phyloP scores from a whole-genome alignment of 2,797 vertebrate genomes.

The Meriones psammophilus region DNA sequence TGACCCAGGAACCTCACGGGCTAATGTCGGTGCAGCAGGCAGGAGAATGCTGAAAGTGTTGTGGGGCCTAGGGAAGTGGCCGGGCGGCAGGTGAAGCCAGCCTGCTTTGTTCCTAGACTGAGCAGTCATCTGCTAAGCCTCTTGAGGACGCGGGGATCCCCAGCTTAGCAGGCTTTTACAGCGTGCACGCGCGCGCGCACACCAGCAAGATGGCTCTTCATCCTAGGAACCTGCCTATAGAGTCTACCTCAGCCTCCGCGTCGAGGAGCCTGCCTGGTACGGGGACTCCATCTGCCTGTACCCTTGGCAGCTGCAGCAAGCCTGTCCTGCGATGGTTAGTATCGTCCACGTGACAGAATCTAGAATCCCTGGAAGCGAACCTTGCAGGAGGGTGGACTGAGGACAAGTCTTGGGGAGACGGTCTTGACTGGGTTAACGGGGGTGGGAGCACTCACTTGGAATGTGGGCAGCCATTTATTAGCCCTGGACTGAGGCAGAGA shows the following conservation, averaged over 20 bases:
- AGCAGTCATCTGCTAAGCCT: not conserved
- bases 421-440: not conserved
- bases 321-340: not conserved
- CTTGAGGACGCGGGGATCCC: not conserved
- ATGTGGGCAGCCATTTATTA: not conserved
- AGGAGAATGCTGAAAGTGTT: not conserved
- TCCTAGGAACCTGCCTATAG: not conserved
- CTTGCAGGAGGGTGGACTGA: not conserved
- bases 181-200: too few relatives aligned
- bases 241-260: not conserved
- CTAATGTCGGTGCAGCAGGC: not conserved
- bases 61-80: not conserved
- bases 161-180: not conserved
- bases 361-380: not conserved
- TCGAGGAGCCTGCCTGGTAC: not conserved
- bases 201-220: not conserved
- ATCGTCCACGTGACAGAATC: not conserved
- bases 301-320: rapidly evolving
- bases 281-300: too few relatives aligned
- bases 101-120: not conserved
- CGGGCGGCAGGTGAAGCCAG: rapidly evolving
- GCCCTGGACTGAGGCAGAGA: not conserved
- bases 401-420: not conserved
- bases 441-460: not conserved
- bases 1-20: not conserved